Percentiles rank a stretch among this genome's conserved stretches.
Conservation (phyloP, 2,888 invertebrate genomes). For the Noctua janthe region DNA sequence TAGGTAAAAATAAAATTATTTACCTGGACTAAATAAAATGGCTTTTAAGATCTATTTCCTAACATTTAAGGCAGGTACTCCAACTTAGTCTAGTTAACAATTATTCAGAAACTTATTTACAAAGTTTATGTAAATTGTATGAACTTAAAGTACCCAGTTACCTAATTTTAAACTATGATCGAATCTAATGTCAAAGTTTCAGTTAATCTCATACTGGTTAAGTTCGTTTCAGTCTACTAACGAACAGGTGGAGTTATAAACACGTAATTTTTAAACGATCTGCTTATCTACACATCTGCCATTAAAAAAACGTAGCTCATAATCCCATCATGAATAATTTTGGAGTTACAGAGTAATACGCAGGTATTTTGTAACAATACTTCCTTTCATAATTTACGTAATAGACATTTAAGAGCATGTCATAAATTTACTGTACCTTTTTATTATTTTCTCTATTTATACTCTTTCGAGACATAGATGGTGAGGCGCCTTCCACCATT, state of each 20-base stretch:
- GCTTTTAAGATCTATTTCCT: not conserved
- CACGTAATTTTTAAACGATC: not conserved
- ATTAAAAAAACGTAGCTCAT: constrained; percentile 1
- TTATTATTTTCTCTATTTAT: not conserved
- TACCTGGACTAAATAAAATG: not conserved
- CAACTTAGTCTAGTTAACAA: constrained; percentile 21
- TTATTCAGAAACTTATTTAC: constrained; percentile 33
- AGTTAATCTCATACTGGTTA: constrained; percentile 49
- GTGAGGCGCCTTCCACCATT: not conserved
- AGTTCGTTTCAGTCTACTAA: constrained; percentile 26
- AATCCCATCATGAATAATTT: constrained; percentile 29
- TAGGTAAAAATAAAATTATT: not conserved
- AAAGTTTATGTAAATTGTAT: constrained; percentile 45
- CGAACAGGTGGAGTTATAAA: constrained; percentile 13
- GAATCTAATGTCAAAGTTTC: constrained; percentile 56
- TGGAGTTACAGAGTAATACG: not conserved
- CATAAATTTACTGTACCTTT: not conserved
- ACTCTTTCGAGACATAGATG: not conserved
- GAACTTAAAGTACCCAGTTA: constrained; percentile 44
- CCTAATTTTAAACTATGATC: constrained; percentile 58
- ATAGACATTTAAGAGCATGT: not conserved
- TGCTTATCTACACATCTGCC: constrained; percentile 15
- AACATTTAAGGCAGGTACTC: not conserved
- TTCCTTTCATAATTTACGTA: constrained; percentile 25
- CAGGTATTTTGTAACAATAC: constrained; percentile 1